Evolutionary conservation across 2,113 vertebrate species (phyloP).

Genomic region (Gambusia affinis): DNA sequence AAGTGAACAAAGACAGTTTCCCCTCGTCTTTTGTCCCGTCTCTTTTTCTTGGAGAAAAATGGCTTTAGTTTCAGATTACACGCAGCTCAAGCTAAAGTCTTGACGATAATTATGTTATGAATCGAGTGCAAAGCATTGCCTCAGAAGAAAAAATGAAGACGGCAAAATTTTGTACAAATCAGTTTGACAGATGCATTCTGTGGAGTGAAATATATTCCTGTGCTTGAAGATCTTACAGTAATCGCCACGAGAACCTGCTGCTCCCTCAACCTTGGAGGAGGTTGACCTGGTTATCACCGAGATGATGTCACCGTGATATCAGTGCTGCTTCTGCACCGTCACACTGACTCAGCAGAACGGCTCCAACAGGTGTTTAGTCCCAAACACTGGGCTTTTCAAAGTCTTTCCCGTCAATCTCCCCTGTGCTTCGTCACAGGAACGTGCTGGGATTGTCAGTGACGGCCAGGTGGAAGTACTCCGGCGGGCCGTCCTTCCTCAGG

Average conservation of each 20-base stretch:
- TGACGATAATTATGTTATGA: not conserved
- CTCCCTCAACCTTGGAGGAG: not conserved
- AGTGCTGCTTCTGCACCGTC: not conserved
- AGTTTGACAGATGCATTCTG: not conserved
- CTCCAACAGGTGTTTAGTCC: not conserved
- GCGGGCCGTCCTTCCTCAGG: constrained; percentile 56
- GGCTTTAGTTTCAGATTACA: not conserved
- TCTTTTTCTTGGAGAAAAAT: not conserved
- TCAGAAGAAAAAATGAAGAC: not conserved
- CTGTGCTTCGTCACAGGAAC: constrained; percentile 73
- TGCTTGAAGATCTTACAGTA: not conserved
- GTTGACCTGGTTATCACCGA: not conserved
- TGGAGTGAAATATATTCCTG: not conserved
- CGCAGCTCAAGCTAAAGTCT: not conserved
- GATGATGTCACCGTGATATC: not conserved
- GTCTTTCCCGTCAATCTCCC: not conserved
- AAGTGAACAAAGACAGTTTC: constrained; percentile 12
- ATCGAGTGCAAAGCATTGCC: not conserved
- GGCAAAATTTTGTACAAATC: not conserved
- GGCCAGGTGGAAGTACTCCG: constrained; percentile 92
- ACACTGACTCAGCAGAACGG: not conserved
- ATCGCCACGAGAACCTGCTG: not conserved
- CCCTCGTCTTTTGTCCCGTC: not conserved
- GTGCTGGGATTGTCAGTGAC: constrained; percentile 81
- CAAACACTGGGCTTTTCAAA: not conserved